Conservation (phyloP, 2,888 invertebrate genomes). For the Trichogramma evanescens region DNA sequence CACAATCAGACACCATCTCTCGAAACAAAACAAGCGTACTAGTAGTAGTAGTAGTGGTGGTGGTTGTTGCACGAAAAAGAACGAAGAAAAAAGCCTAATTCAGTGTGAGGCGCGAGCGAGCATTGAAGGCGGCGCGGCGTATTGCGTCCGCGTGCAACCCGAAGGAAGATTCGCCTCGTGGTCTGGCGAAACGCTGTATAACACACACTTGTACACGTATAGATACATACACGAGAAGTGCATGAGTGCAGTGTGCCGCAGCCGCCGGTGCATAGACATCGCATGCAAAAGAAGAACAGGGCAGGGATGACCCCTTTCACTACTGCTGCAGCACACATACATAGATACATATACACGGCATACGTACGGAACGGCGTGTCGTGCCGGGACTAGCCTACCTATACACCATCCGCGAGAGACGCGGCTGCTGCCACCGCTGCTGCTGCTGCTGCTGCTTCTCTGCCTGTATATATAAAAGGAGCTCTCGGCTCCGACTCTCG, state of each 20-base stretch:
- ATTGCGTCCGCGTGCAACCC: neutral
- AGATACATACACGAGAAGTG: neutral
- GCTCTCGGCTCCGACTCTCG: slow-evolving; percentile 9
- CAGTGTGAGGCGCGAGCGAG: too few species aligned
- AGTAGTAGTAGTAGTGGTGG: too few species aligned
- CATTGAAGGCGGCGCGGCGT: neutral
- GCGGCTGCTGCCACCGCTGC: neutral
- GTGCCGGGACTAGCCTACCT: too few species aligned
- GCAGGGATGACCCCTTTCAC: slow-evolving; percentile 50
- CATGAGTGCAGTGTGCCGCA: neutral
- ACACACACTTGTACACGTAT: neutral
- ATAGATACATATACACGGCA: too few species aligned
- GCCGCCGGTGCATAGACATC: neutral
- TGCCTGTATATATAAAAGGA: slow-evolving; percentile 14
- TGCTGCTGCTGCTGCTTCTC: slow-evolving; percentile 1
- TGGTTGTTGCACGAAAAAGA: too few species aligned
- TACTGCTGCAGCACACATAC: slow-evolving; percentile 16
- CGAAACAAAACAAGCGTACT: too few species aligned
- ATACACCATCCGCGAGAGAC: neutral
- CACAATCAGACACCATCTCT: too few species aligned
- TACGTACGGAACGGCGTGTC: too few species aligned
- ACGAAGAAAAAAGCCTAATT: too few species aligned
- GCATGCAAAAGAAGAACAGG: slow-evolving; percentile 30
- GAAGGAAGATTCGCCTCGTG: slow-evolving; percentile 4
- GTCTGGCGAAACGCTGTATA: neutral